Conservation (phyloP, 2,797 vertebrate species). For the Hylomyscus alleni region DNA sequence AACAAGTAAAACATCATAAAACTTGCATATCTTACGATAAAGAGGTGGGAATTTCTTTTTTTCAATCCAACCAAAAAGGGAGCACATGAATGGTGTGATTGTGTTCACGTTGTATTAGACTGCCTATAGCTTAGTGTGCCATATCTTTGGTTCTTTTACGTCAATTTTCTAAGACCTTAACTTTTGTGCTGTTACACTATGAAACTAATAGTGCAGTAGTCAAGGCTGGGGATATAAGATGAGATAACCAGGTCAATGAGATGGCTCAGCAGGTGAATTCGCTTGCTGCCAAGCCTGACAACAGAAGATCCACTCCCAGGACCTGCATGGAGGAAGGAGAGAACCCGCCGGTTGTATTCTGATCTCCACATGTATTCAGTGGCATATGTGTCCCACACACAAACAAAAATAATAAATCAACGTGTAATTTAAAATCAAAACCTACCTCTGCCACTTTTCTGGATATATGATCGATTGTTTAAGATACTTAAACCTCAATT, state of each 20-base stretch:
- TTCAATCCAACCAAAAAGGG: neutral
- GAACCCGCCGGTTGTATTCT: neutral
- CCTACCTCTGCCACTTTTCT: neutral
- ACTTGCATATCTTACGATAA: neutral
- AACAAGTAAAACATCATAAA: slow-evolving; percentile 15
- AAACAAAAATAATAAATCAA: neutral
- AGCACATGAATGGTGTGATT: neutral
- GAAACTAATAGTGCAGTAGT: neutral
- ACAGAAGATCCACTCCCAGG: neutral
- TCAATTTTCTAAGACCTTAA: neutral
- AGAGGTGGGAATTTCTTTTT: neutral
- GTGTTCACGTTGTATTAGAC: neutral
- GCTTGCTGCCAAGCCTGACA: neutral
- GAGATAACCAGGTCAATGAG: neutral
- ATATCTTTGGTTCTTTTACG: neutral
- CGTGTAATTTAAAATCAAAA: neutral
- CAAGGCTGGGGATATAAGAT: neutral
- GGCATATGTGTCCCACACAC: neutral
- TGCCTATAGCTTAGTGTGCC: neutral
- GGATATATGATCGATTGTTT: neutral
- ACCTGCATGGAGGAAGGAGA: neutral
- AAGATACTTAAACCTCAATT: neutral
- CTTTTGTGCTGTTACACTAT: neutral
- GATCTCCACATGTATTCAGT: neutral
- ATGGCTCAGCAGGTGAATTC: neutral